Evolutionary conservation across 1,140 invertebrate species (phyloP).

Genomic region (Rhopalosiphum maidis): DNA sequence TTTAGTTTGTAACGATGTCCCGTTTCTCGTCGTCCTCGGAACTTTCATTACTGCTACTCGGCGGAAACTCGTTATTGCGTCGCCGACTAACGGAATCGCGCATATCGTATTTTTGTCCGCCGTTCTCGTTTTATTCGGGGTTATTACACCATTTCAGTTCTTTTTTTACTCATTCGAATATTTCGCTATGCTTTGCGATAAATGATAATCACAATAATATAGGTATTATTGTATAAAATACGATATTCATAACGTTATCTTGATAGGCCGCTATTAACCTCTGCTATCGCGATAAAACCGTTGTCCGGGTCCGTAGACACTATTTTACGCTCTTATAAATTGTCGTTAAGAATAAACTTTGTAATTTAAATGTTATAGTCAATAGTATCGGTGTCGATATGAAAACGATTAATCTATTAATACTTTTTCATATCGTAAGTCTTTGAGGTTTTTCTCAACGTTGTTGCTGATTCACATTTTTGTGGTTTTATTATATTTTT

Average conservation of each 20-base stretch:
- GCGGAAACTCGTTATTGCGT: background rate
- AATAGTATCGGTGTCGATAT: background rate
- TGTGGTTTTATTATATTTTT: background rate
- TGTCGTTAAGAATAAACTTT: background rate
- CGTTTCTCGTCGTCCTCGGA: constrained; percentile 1
- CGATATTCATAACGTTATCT: background rate
- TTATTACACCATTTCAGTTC: background rate
- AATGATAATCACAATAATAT: background rate
- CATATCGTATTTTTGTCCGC: background rate
- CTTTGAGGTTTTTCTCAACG: background rate
- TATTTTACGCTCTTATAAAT: background rate
- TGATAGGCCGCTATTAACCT: background rate
- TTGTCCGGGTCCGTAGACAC: background rate
- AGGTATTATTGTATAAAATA: background rate
- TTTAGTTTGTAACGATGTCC: background rate
- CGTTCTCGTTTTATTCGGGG: background rate
- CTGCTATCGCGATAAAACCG: background rate
- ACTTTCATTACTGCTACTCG: background rate
- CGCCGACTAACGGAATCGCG: background rate
- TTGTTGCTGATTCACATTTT: background rate
- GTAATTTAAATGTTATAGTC: background rate
- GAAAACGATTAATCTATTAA: background rate
- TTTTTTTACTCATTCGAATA: background rate
- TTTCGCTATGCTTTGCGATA: background rate
- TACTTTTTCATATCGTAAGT: background rate